Conservation (phyloP, 64 coral and sea anemone species). For the Actinia equina region DNA sequence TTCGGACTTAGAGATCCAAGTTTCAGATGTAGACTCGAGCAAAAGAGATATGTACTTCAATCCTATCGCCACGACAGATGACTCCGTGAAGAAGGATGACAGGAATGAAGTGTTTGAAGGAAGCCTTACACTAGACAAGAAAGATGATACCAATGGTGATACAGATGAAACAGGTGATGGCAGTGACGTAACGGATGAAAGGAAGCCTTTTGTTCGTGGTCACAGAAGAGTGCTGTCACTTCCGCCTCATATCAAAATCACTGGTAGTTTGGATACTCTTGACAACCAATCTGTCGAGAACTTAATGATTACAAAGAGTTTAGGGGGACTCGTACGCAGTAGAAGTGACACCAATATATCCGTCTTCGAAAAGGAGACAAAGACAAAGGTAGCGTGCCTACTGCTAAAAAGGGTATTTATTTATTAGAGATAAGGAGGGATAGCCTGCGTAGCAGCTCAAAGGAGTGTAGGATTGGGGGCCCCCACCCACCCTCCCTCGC, state of each 20-base stretch:
- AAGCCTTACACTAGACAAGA: neutral
- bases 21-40: neutral
- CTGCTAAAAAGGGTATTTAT: too few species aligned
- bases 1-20: neutral
- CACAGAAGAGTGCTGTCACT: slow-evolving; percentile 35
- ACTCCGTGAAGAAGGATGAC: neutral
- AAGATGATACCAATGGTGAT: neutral
- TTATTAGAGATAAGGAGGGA: too few species aligned
- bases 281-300: neutral
- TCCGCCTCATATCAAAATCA: neutral
- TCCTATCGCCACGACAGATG: neutral
- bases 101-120: neutral
- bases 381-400: neutral
- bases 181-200: neutral
- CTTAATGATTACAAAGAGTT: neutral
- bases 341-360: slow-evolving; percentile 19
- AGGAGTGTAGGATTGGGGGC: too few species aligned
- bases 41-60: neutral
- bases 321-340: neutral
- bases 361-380: neutral
- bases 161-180: neutral
- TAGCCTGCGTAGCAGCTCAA: too few species aligned
- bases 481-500: too few species aligned
- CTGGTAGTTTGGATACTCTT: neutral
- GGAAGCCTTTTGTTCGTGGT: slow-evolving; percentile 15